These are phyloP conservation scores for Cyprinodon variegatus DNA, from an alignment of 2,113 vertebrate species.

Conservation along the genomic window DNA sequence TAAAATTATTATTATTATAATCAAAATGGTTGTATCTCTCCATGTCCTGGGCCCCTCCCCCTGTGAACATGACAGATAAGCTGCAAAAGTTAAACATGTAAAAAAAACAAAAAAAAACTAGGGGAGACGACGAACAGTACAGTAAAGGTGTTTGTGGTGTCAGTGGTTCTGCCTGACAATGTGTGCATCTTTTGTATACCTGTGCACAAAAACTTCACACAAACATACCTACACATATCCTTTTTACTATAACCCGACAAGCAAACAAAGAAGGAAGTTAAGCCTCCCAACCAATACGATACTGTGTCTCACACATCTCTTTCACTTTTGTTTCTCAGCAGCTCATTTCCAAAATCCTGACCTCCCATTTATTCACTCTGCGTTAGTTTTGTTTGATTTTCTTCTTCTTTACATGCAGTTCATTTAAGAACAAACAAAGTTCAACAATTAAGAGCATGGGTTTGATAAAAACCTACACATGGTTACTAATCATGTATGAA, in stretches of 20 bases:
- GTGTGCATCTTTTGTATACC: conserved; percentile 20
- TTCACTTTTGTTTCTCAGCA: conserved; percentile 1
- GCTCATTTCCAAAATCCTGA: conserved; percentile 4
- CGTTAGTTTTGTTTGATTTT: background rate
- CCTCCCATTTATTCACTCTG: background rate
- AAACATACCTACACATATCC: background rate
- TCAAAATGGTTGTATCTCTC: too few relatives aligned
- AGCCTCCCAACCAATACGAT: background rate
- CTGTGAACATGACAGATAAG: too few relatives aligned
- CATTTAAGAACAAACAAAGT: background rate
- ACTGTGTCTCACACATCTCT: background rate
- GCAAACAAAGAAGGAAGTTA: background rate
- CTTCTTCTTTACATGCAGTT: background rate
- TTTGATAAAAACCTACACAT: background rate
- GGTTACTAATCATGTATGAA: background rate
- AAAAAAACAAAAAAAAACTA: too few relatives aligned
- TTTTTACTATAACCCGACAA: background rate
- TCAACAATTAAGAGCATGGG: background rate
- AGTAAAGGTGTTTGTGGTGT: conserved; percentile 27
- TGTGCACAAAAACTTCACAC: background rate
- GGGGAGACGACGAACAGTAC: too few relatives aligned
- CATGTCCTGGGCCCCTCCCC: too few relatives aligned
- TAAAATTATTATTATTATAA: too few relatives aligned
- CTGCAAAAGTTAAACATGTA: too few relatives aligned
- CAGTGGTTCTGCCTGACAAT: conserved; percentile 26